Base-by-base conservation (phyloP, 2,113 vertebrate genomes). In the Paratilapia polleni region DNA sequence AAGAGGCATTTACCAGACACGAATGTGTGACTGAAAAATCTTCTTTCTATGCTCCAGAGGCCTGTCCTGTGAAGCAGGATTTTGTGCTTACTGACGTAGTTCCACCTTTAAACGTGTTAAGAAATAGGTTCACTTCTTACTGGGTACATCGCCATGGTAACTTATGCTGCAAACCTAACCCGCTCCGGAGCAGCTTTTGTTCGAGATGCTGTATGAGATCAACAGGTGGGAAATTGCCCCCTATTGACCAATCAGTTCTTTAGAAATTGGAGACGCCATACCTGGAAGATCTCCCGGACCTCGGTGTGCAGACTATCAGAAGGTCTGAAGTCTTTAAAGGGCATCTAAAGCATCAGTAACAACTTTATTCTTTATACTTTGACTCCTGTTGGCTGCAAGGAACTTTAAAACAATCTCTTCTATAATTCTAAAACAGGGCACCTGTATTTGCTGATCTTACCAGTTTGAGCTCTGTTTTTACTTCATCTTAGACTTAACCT, bases 401-500 rank as follows among this genome's bases (percentile, higher is more conserved):
- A 63, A n/a, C 36, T 36, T 36, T 36, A 36, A 36, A 8, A 36
- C 6, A 36, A 8, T 8, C 4, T 36, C 4, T 31, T 31, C 28
- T 63, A 13, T 63, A 0, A n/a, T 0, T 7, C 28, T 3, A 19
- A 8, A 7, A 6, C 17, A 3, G 49, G 28, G 8, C 36, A 36
- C 36, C 6, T 36, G 36, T 36, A 36, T 36, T 36, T 36, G 36
- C 36, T 8, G 36, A 19, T 6, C 7, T 19, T 8, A 15, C 5
- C 5, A 6, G 5, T 15, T 14, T 5, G 13, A 56, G 52, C 10
- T 56, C 8, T n/a, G 52, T 10, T 56, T 54, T 54, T 7, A 17
- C 15, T 9, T 38, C 4, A 3, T 36, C 1, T 47, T 14, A 14
- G 43, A 15, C 43, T 47, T 14, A 14, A 43, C 41, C 11, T 4